Base-by-base conservation (phyloP, 2,888 invertebrate genomes). In the Plemyria rubiginata region DNA sequence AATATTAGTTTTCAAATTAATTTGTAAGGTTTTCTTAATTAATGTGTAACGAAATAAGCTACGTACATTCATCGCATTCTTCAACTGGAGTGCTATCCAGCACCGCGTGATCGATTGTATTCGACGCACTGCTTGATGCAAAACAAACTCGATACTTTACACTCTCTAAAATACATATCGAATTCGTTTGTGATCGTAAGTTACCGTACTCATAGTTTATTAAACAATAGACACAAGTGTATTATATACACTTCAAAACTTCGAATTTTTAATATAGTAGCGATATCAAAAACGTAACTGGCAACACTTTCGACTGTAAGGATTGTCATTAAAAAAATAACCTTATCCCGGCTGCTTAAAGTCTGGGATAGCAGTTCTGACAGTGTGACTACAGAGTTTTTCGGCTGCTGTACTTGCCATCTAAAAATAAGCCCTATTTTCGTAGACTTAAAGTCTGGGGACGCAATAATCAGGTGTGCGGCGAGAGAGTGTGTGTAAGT, bases 401-500 rank as follows among this genome's bases (percentile, higher is more conserved):
- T 45, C 16, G 9, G 2, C 16, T 9, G 3, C 9, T 16, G 6
- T 7, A 11, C 9, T 11, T 45, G 16, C 11, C 16, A 45, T 45
- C 45, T 45, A 45, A 45, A 45, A 45, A 45, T 16, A 45, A 45
- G 45, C 45, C 9, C n/a, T 16, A 9, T 16, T 9, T 11, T 45
- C 45, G n/a, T 11, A 16, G 45, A 45, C 16, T 16, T 45, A 45
- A 45, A 45, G 45, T 45, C 50, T 29, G 32, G 15, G 32, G 15
- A 13, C 36, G 50, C n/a, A 16, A 29, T 29, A 7, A 32, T 13
- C 41, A 45, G 49, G 55, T 45, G 55, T 41, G 36, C 15, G 61
- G 13, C 53, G 51, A 64, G 54, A 60, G 67, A 69, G 66, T 67
- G 65, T 59, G 70, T 63, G 66, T 64, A 54, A 60, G 62, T 66